These are phyloP conservation scores for Imbricaverruca yamaguchii DNA, from an alignment of 2,888 invertebrate species.

Conservation along the genomic window DNA sequence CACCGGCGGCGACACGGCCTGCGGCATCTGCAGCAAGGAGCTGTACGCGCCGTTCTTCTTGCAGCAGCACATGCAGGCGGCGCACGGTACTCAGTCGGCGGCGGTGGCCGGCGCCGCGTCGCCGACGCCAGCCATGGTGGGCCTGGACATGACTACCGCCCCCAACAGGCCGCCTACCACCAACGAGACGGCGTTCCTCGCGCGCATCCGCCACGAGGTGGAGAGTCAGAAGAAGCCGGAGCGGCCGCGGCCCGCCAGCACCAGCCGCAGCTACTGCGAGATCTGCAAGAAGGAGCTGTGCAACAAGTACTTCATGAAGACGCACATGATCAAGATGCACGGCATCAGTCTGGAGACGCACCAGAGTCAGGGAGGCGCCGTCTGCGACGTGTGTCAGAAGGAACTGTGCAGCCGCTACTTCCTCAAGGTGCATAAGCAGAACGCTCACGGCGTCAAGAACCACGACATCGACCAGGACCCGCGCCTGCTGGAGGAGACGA, in stretches of 20 bases:
- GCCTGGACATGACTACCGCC: no score
- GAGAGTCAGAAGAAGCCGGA: slow-evolving; percentile 29
- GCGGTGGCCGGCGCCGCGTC: slow-evolving; percentile 12
- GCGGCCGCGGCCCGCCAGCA: slow-evolving; percentile 34
- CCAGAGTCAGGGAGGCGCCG: slow-evolving; percentile 74
- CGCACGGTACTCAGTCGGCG: slow-evolving; percentile 49
- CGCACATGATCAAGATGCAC: slow-evolving; percentile 98
- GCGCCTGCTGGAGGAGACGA: not conserved
- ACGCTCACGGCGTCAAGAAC: slow-evolving; percentile 91
- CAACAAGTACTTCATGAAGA: slow-evolving; percentile 99
- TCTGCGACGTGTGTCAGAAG: slow-evolving; percentile 96
- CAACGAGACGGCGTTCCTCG: slow-evolving; percentile 31
- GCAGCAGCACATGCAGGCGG: slow-evolving; percentile 59
- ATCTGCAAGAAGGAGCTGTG: slow-evolving; percentile 98
- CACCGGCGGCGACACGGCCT: slow-evolving; percentile 38
- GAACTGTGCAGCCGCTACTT: slow-evolving; percentile 98
- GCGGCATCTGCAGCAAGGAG: slow-evolving; percentile 54
- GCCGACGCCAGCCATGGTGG: no score
- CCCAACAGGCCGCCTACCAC: no score
- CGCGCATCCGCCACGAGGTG: slow-evolving; percentile 31
- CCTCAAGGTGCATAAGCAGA: slow-evolving; percentile 92
- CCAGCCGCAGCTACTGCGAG: slow-evolving; percentile 71
- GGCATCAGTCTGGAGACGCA: slow-evolving; percentile 89
- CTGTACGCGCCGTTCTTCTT: slow-evolving; percentile 55
- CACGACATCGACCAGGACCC: not conserved